These are phyloP conservation scores for Tonatia bakeri DNA, from an alignment of 2,113 vertebrate species.

Conservation along the genomic window DNA sequence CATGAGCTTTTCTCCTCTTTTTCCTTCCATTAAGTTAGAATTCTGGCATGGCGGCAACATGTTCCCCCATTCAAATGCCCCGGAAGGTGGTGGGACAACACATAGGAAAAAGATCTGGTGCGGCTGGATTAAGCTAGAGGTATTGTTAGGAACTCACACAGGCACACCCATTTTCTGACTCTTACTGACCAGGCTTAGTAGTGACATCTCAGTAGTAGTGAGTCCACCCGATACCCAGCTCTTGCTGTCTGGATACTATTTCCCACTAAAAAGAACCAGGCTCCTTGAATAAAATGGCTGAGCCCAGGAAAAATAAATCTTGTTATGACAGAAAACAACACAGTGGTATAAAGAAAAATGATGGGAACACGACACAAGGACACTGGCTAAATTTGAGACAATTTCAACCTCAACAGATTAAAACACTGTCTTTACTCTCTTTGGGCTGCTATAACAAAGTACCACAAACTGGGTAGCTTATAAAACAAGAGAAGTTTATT, in stretches of 20 bases:
- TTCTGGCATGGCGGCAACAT: background rate
- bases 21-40: background rate
- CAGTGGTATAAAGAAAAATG: background rate
- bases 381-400: background rate
- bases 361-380: background rate
- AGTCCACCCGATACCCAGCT: background rate
- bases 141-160: background rate
- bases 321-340: background rate
- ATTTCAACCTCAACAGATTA: background rate
- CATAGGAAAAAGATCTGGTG: background rate
- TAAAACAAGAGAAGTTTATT: background rate
- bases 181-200: background rate
- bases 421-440: background rate
- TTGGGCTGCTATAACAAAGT: background rate
- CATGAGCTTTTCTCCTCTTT: background rate
- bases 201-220: background rate
- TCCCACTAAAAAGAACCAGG: background rate
- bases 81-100: background rate
- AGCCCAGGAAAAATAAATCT: background rate
- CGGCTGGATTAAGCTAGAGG: background rate
- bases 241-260: background rate
- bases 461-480: background rate
- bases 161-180: background rate
- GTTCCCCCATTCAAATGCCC: background rate
- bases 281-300: background rate